Evolutionary conservation across 2,113 vertebrate species (phyloP).

Genomic region (Callithrix jacchus): DNA sequence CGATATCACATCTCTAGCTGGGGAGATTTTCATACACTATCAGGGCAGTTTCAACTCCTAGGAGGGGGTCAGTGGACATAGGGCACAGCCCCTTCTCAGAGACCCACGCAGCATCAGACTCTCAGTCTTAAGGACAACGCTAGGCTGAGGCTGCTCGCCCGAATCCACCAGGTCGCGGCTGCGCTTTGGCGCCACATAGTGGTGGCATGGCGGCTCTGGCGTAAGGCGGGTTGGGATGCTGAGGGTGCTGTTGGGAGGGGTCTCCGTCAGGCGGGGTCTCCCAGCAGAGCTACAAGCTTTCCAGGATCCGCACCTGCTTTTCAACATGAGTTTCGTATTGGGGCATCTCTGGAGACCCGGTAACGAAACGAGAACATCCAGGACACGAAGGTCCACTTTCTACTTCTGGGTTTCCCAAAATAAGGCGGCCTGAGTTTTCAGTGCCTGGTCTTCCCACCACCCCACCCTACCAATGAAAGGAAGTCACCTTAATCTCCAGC

Average conservation of each 20-base stretch:
- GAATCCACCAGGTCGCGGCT: not conserved
- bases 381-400: not conserved
- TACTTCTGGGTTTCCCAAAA: not conserved
- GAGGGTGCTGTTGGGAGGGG: rapidly evolving
- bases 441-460: not conserved
- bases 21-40: not conserved
- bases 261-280: rapidly evolving
- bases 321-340: too few relatives aligned
- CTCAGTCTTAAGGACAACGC: rapidly evolving
- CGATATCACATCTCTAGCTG: not conserved
- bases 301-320: too few relatives aligned
- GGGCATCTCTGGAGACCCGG: not conserved
- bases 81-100: not conserved
- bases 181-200: slow-evolving; percentile 31
- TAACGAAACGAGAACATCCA: not conserved
- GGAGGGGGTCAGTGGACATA: not conserved
- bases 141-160: rapidly evolving
- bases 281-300: too few relatives aligned
- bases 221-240: not conserved
- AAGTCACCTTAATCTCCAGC: not conserved
- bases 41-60: not conserved
- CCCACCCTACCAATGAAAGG: not conserved
- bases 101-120: not conserved
- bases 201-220: not conserved
- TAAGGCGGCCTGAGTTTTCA: not conserved